Percentiles rank a stretch among this genome's conserved stretches.
These are phyloP conservation scores for Thymelicus lineola DNA, from an alignment of 2,888 invertebrate species.

Conservation along the genomic window DNA sequence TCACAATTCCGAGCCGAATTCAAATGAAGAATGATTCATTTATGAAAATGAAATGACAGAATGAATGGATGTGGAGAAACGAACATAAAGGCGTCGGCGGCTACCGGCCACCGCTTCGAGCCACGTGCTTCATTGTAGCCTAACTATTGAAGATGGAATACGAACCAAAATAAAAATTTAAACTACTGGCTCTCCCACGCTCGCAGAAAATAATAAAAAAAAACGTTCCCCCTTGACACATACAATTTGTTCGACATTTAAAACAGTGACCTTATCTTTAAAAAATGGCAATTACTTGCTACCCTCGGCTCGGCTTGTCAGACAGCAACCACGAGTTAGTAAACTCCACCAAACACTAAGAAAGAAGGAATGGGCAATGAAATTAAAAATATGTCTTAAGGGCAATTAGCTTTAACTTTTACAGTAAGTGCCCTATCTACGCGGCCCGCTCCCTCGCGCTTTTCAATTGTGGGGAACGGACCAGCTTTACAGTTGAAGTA, in stretches of 20 bases:
- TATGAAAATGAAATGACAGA: constrained; percentile 84
- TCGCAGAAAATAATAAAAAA: constrained; percentile 42
- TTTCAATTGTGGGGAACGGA: constrained; percentile 82
- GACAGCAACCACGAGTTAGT: constrained; percentile 68
- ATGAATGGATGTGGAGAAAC: constrained; percentile 74
- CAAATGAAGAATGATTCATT: constrained; percentile 84
- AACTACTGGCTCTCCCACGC: constrained; percentile 24
- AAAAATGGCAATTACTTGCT: constrained; percentile 81
- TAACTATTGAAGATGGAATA: constrained; percentile 25
- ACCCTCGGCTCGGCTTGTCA: constrained; percentile 57
- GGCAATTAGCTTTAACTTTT: constrained; percentile 86
- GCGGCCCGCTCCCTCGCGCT: constrained; percentile 69
- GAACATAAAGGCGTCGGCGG: constrained; percentile 65
- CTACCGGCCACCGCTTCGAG: constrained; percentile 72
- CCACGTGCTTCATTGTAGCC: constrained; percentile 39
- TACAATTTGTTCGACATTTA: constrained; percentile 81
- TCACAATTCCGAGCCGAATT: constrained; percentile 72
- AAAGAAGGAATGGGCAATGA: constrained; percentile 83
- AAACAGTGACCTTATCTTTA: constrained; percentile 81
- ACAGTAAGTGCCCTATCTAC: constrained; percentile 83
- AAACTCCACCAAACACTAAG: constrained; percentile 78
- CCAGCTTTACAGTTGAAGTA: constrained; percentile 73
- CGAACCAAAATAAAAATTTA: constrained; percentile 21
- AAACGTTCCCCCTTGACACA: constrained; percentile 42
- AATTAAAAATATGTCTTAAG: constrained; percentile 87